Percentiles rank a stretch among this genome's conserved stretches.
Conservation (phyloP, 2,797 vertebrate species). For the Acanthis flammea region DNA sequence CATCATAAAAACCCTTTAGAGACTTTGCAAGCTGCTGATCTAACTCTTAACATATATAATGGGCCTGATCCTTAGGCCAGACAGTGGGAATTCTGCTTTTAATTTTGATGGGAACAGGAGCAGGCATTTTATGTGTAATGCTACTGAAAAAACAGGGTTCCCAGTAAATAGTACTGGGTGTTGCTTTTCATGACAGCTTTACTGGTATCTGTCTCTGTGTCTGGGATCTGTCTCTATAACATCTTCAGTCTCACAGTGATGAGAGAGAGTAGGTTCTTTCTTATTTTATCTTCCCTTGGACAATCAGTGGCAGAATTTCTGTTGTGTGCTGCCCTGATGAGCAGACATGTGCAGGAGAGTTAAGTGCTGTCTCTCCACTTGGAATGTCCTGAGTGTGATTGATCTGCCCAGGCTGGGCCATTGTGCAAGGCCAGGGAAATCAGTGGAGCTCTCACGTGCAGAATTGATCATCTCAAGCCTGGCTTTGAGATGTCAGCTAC, state of each 20-base stretch:
- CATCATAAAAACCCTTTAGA: constrained; percentile 28
- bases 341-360: neutral
- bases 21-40: constrained; percentile 43
- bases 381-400: neutral
- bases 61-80: neutral
- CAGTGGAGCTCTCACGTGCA: neutral
- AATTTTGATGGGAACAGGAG: neutral
- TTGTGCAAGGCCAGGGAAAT: neutral
- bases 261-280: neutral
- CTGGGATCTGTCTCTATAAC: neutral
- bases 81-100: neutral
- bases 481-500: neutral
- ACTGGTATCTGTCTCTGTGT: neutral
- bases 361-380: neutral
- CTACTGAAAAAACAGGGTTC: neutral
- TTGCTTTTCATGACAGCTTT: neutral
- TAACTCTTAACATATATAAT: constrained; percentile 3
- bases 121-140: neutral
- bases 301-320: neutral
- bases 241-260: neutral
- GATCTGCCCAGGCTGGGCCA: neutral
- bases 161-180: neutral
- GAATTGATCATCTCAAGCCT: neutral
- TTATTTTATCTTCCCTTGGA: neutral
- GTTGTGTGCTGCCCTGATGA: neutral